phyloP scores from a whole-genome alignment of 2,888 invertebrate genomes.

The Oscheius myriophilus region DNA sequence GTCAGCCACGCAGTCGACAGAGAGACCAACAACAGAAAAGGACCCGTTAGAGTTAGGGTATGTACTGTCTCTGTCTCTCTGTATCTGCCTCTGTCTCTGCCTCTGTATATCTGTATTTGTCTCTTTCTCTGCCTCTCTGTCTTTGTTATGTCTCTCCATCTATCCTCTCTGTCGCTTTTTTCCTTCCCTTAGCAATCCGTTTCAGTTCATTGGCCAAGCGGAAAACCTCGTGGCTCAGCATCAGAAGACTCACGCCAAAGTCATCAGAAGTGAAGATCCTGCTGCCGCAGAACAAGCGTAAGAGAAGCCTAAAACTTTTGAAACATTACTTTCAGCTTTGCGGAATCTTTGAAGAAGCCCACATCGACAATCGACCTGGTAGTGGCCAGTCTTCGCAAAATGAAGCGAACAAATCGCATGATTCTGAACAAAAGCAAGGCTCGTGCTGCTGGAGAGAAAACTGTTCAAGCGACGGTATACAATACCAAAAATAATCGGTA shows the following conservation, averaged over 20 bases:
- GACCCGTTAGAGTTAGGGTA: neutral
- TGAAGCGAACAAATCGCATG: conserved; percentile 7
- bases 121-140: no score
- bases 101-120: no score
- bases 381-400: conserved; percentile 15
- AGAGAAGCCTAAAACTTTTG: no score
- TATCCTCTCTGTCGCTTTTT: no score
- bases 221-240: neutral
- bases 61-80: no score
- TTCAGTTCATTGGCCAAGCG: neutral
- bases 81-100: neutral
- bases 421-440: conserved; percentile 8
- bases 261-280: conserved; percentile 11
- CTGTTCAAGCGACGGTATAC: neutral
- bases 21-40: neutral
- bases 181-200: no score
- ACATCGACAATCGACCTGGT: neutral
- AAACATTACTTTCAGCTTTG: neutral
- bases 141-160: no score
- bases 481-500: no score
- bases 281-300: neutral
- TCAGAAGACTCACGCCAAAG: neutral
- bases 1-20: neutral
- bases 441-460: conserved; percentile 6
- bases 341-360: conserved; percentile 1